Percentiles rank a stretch among this genome's conserved stretches.
Conservation (phyloP, 1,140 invertebrate genomes). For the Theocolax elegans region DNA sequence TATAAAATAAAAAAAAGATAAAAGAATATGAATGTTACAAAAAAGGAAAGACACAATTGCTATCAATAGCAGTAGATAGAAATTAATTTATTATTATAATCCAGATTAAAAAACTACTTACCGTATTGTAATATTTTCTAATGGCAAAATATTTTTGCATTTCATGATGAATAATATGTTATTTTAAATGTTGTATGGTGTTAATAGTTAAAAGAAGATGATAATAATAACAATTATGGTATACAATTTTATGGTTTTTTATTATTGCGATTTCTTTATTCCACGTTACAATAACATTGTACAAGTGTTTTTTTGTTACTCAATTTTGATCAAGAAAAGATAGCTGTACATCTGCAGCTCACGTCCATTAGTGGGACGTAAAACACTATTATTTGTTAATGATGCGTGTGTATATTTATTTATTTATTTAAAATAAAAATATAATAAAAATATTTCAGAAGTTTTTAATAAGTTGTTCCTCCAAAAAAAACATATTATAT, state of each 20-base stretch:
- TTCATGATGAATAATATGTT: conserved; percentile 33
- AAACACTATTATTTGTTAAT: conserved; percentile 39
- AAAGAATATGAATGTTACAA: too few relatives aligned
- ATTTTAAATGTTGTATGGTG: not conserved
- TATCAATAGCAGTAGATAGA: conserved; percentile 46
- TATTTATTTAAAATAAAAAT: too few relatives aligned
- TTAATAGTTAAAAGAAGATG: not conserved
- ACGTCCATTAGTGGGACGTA: conserved; percentile 2
- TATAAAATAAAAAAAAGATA: too few relatives aligned
- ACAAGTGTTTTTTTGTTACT: conserved; percentile 40
- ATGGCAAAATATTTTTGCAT: conserved; percentile 43
- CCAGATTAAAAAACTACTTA: conserved; percentile 26
- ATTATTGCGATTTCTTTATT: conserved; percentile 40
- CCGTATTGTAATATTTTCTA: conserved; percentile 38
- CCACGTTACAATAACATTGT: conserved; percentile 31
- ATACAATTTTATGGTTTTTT: conserved; percentile 38
- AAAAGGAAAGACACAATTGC: too few relatives aligned
- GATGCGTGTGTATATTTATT: too few relatives aligned
- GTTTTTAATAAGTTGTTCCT: too few relatives aligned
- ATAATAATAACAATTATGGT: conserved; percentile 15
- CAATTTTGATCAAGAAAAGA: conserved; percentile 41
- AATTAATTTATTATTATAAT: conserved; percentile 45
- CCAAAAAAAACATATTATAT: too few relatives aligned
- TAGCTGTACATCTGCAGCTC: conserved; percentile 35
- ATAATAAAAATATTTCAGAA: too few relatives aligned